phyloP scores from a whole-genome alignment of 2,797 vertebrate genomes.

The Diplodus puntazzo region DNA sequence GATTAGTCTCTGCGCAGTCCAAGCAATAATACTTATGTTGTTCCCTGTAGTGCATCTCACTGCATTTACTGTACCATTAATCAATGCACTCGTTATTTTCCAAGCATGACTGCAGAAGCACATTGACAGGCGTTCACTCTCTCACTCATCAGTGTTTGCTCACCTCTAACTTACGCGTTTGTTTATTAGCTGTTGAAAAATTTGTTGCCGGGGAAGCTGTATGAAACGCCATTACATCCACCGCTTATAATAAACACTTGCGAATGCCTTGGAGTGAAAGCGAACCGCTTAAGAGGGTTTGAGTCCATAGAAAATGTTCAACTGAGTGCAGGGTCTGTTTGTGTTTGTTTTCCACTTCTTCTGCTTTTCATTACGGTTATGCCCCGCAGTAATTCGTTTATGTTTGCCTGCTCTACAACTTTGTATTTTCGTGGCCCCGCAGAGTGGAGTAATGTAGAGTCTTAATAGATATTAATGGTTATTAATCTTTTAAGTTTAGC shows the following conservation, averaged over 20 bases:
- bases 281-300: neutral
- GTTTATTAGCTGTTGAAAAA: conserved; percentile 7
- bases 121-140: neutral
- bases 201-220: conserved; percentile 4
- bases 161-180: conserved; percentile 3
- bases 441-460: conserved; percentile 14
- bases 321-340: conserved; percentile 3
- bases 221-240: conserved; percentile 15
- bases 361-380: conserved; percentile 25
- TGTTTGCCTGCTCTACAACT: neutral
- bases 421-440: neutral
- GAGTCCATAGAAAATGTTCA: neutral
- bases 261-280: conserved; percentile 3
- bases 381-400: neutral
- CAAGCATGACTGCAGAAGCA: conserved; percentile 13
- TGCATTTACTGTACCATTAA: neutral
- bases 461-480: conserved; percentile 22
- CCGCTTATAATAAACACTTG: neutral
- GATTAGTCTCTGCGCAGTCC: neutral
- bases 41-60: neutral
- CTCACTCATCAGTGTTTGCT: neutral
- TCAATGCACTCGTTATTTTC: neutral
- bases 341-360: conserved; percentile 12
- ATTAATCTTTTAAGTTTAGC: conserved; percentile 28
- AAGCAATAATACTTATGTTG: neutral